These are phyloP conservation scores for Drosophila ohnishii DNA, from an alignment of 1,140 invertebrate species.

Conservation along the genomic window DNA sequence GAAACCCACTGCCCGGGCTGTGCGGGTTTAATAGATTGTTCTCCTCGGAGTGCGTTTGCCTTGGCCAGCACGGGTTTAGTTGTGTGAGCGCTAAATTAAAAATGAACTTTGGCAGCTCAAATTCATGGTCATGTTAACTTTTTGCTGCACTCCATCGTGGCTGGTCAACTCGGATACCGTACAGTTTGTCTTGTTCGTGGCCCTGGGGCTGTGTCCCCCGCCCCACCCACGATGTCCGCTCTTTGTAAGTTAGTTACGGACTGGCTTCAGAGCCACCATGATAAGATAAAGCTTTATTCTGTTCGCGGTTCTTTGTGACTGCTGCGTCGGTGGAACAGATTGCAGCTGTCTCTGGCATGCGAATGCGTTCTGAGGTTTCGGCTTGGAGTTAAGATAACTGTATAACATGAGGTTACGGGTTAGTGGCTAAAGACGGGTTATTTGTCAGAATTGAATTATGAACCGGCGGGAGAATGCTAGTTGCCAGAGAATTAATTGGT, in stretches of 20 bases:
- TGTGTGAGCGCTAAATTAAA: constrained; percentile 65
- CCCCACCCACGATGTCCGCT: constrained; percentile 6
- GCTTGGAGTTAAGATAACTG: constrained; percentile 30
- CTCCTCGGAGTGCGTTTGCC: constrained; percentile 38
- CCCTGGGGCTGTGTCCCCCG: not conserved
- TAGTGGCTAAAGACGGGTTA: constrained; percentile 8
- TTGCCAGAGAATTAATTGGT: not conserved
- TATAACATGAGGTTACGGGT: constrained; percentile 1
- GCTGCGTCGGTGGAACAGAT: constrained; percentile 34
- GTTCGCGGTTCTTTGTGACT: constrained; percentile 49
- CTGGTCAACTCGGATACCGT: constrained; percentile 58
- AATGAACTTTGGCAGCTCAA: constrained; percentile 77
- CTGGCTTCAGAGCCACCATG: constrained; percentile 58
- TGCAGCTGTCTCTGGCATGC: constrained; percentile 46
- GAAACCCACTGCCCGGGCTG: constrained; percentile 23
- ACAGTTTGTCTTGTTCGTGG: constrained; percentile 57
- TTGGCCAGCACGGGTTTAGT: constrained; percentile 1
- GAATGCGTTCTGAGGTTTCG: constrained; percentile 35
- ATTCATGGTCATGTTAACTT: constrained; percentile 80
- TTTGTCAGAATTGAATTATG: constrained; percentile 24
- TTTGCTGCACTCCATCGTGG: constrained; percentile 58
- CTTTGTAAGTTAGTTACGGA: constrained; percentile 56
- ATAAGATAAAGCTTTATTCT: constrained; percentile 69
- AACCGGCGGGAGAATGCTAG: not conserved
- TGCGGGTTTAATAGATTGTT: constrained; percentile 69